phyloP scores from a whole-genome alignment of 2,113 vertebrate genomes.

The Thermophis baileyi region DNA sequence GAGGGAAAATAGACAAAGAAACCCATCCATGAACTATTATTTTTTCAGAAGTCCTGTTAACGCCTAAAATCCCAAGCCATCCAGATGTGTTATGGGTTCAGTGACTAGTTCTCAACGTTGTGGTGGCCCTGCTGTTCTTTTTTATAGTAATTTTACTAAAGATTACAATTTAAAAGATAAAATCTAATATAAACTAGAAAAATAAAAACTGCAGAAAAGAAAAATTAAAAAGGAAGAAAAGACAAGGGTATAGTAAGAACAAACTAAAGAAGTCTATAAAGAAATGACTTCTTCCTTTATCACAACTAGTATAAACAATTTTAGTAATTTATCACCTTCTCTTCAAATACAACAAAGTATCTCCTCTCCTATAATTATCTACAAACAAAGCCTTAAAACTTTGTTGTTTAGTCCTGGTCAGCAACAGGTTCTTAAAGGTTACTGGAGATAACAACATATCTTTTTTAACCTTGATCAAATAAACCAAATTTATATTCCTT shows the following conservation, averaged over 20 bases:
- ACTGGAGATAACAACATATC: background rate
- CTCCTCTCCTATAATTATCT: background rate
- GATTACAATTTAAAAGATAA: background rate
- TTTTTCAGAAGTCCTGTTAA: background rate
- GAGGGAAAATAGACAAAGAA: background rate
- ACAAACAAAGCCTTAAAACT: background rate
- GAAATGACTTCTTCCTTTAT: background rate
- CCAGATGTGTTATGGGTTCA: background rate
- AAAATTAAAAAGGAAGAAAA: background rate
- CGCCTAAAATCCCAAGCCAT: background rate
- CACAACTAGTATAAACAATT: background rate
- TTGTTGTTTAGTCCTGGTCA: background rate
- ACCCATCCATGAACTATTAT: background rate
- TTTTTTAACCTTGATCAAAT: background rate
- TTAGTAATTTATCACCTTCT: background rate
- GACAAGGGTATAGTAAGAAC: background rate
- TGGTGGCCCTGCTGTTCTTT: background rate
- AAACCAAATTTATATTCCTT: background rate
- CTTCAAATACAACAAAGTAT: background rate
- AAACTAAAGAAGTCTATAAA: background rate
- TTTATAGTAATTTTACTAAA: background rate
- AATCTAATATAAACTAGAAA: too few relatives aligned
- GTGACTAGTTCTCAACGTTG: background rate
- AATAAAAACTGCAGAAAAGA: background rate
- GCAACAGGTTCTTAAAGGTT: background rate